Evolutionary conservation across 2,888 invertebrate species (phyloP).

Genomic region (Eupeodes latifasciatus): DNA sequence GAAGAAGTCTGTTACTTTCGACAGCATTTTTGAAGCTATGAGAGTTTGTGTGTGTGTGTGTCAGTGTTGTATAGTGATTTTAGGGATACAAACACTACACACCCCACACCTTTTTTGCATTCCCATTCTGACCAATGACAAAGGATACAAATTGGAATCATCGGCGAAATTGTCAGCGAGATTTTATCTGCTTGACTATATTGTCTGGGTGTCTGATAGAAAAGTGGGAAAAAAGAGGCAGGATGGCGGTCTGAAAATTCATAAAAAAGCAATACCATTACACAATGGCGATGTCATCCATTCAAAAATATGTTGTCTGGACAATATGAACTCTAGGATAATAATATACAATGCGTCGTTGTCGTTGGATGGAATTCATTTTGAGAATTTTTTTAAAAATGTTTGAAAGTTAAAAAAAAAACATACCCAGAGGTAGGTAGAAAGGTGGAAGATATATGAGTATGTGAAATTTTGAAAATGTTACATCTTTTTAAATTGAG

Average conservation of each 20-base stretch:
- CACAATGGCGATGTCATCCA: constrained; percentile 17
- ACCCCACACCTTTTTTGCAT: background rate
- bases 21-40: constrained; percentile 13
- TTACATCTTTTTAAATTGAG: too few species aligned
- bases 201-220: constrained; percentile 14
- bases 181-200: constrained; percentile 48
- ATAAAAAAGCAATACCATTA: constrained; percentile 18
- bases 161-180: constrained; percentile 59
- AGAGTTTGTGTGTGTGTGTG: background rate
- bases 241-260: background rate
- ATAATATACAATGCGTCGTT: background rate
- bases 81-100: background rate
- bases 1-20: constrained; percentile 66
- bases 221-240: too few species aligned
- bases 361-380: constrained; percentile 2
- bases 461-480: too few species aligned
- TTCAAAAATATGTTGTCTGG: constrained; percentile 39
- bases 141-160: constrained; percentile 51
- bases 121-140: background rate
- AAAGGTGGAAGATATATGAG: too few species aligned
- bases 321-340: constrained; percentile 2
- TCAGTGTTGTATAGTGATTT: constrained; percentile 5
- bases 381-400: background rate
- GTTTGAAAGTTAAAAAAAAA: background rate
- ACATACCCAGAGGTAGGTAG: too few species aligned